Conservation (phyloP, 2,797 vertebrate genomes). For the Manis pentadactyla region DNA sequence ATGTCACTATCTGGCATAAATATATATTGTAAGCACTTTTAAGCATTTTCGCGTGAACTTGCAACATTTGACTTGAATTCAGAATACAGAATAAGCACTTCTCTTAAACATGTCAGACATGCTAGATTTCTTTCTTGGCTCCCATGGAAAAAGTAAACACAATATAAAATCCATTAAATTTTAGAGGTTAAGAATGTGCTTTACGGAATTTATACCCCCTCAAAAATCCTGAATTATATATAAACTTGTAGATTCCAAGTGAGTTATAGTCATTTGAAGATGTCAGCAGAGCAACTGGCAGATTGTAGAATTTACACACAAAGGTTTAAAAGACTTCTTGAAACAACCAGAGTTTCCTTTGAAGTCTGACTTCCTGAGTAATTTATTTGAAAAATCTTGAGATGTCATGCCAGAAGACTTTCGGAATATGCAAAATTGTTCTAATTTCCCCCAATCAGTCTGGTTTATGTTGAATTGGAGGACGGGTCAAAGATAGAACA, state of each 20-base stretch:
- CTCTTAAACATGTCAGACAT: conserved; percentile 72
- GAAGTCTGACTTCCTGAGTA: neutral
- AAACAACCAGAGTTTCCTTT: neutral
- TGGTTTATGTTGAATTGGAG: neutral
- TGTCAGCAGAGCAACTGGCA: neutral
- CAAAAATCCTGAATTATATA: conserved; percentile 3
- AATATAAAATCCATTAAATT: conserved; percentile 47
- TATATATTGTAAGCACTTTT: conserved; percentile 6
- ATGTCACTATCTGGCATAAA: neutral
- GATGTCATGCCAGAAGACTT: neutral
- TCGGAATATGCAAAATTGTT: neutral
- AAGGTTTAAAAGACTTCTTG: neutral
- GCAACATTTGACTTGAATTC: conserved; percentile 51
- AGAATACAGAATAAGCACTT: conserved; percentile 44
- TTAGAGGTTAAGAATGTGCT: conserved; percentile 58
- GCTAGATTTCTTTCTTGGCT: conserved; percentile 51
- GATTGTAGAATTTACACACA: neutral
- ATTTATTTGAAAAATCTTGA: conserved; percentile 2
- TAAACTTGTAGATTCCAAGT: conserved; percentile 54
- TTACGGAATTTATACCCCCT: conserved; percentile 58
- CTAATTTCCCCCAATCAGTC: neutral
- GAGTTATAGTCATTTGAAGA: neutral
- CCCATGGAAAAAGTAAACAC: conserved; percentile 67
- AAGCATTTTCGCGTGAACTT: conserved; percentile 67
- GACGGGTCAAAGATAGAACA: conserved; percentile 21